Evolutionary conservation across 2,797 vertebrate species (phyloP).

Genomic region (Eidolon dupreanum): DNA sequence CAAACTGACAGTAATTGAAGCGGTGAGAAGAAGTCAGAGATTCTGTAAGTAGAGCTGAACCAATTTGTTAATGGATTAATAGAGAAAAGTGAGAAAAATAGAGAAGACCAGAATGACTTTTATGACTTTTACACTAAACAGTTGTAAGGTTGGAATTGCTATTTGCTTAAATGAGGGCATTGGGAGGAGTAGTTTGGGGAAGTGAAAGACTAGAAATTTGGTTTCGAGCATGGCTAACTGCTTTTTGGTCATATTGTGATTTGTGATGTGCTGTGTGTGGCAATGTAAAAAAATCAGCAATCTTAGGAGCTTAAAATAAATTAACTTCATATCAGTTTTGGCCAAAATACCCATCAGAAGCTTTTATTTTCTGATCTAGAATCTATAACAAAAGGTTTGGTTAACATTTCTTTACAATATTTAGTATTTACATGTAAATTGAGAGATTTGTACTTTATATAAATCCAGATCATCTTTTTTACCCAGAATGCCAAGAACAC

Average conservation of each 20-base stretch:
- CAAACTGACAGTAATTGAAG: background rate
- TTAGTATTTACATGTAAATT: constrained; percentile 16
- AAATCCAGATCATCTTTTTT: constrained; percentile 18
- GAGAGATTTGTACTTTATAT: background rate
- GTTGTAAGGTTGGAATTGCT: background rate
- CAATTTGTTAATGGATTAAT: background rate
- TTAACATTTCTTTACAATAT: constrained; percentile 28
- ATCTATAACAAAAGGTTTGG: background rate
- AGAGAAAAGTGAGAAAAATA: background rate
- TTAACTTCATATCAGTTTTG: background rate
- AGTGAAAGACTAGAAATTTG: background rate
- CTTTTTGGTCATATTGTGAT: background rate
- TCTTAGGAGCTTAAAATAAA: background rate
- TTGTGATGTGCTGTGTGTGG: background rate
- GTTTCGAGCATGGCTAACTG: background rate
- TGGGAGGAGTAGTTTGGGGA: background rate
- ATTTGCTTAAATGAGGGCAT: background rate
- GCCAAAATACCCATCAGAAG: background rate
- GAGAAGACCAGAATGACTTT: background rate
- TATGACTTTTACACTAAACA: background rate
- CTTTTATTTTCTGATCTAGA: background rate
- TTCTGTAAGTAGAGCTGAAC: background rate
- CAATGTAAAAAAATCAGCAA: background rate
- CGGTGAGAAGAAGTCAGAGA: background rate
- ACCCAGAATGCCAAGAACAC: background rate